Conservation (phyloP, 2,113 vertebrate species). For the Sterrhoptilus dennistouni region DNA sequence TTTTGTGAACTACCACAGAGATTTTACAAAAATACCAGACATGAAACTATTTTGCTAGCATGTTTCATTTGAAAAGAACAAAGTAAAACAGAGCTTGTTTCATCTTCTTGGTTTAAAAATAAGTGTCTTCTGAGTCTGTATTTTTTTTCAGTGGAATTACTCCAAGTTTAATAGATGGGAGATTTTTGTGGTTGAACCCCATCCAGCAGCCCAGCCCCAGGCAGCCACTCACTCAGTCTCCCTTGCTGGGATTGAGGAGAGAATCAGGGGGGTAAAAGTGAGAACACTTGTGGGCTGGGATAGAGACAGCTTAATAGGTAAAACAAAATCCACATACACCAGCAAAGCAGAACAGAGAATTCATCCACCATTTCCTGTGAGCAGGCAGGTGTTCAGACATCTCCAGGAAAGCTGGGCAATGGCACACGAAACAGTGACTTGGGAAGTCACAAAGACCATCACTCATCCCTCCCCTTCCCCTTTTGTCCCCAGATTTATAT, state of each 20-base stretch:
- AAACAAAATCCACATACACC: neutral
- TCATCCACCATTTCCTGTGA: neutral
- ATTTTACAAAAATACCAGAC: neutral
- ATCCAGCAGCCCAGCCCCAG: neutral
- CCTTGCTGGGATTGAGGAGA: fast-evolving
- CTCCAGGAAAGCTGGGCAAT: neutral
- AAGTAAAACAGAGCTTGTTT: neutral
- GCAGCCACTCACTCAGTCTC: neutral
- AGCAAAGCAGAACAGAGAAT: neutral
- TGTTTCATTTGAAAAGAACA: neutral
- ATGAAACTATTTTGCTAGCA: neutral
- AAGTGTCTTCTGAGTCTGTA: neutral
- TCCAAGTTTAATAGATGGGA: neutral
- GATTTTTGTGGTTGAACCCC: neutral
- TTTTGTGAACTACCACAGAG: neutral
- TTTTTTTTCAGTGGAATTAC: neutral
- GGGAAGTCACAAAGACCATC: neutral
- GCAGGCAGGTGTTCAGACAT: neutral
- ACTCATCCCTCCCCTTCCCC: neutral
- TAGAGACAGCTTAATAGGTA: neutral
- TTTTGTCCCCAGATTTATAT: neutral
- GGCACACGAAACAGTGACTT: fast-evolving
- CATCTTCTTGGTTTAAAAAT: neutral
- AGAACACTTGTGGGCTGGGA: neutral
- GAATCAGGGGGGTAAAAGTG: neutral